Evolutionary conservation across 2,888 invertebrate genomes (phyloP), one percentile per base, ranked within the genome.

Genomic region (Spodoptera picta): DNA sequence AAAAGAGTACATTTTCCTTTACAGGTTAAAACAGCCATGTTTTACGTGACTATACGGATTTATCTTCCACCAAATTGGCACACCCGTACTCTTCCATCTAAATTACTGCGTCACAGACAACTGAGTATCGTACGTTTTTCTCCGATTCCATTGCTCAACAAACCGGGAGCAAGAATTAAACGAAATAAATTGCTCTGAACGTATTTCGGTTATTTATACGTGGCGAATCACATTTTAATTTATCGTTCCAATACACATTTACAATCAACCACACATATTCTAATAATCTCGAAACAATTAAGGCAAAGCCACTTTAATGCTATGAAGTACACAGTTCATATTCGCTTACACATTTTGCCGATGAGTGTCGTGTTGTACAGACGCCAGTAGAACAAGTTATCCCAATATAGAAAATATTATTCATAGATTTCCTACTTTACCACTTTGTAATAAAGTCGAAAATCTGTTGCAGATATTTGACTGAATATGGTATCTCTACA

Each of bases 151-250:
- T 45, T 66, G 61, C 69, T 65, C 55, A 75, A 69, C 67, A 60
- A 65, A 65, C 63, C 53, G 47, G 41, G 45, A 47, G 65, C 42
- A 54, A 53, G 31, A 65, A 50, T 66, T 60, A 70, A 75, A 72
- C 65, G 77, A 77, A 79, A 77, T 73, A 75, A 82, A 80, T 81
- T 73, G 69, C 72, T 66, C 19, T 41, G 27, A 64, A 57, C 66
- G 54, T 68, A 62, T 70, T 73, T 56, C 57, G 23, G 47, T 65
- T 79, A 76, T 73, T 75, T 81, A 70, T 72, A 74, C 74, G 65
- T 56, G 73, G 63, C 58, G 75, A 72, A 74, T 75, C 61, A 56
- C 69, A 60, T 75, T 80, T 79, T 80, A 82, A 84, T 82, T 81
- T 82, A 80, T 77, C 70, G 71, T 75, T 68, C 60, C 49, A 60